Evolutionary conservation across 2,113 vertebrate species (phyloP).

Genomic region (Cricetomys ansorgei): DNA sequence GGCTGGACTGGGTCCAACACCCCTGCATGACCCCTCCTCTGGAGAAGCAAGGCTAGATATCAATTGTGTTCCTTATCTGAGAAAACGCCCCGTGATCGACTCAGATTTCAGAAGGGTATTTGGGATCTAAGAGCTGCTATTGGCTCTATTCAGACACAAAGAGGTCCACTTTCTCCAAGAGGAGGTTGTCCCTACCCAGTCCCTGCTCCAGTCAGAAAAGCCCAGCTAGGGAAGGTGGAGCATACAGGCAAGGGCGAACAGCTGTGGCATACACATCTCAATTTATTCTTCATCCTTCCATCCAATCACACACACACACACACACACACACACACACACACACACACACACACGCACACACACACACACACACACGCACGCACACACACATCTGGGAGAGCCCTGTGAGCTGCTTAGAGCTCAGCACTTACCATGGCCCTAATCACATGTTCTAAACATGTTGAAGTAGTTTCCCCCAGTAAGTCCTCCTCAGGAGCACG

Average conservation of each 20-base stretch:
- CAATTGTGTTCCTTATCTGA: slow-evolving; percentile 65
- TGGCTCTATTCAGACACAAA: slow-evolving; percentile 45
- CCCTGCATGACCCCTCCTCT: neutral
- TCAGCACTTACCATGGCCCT: neutral
- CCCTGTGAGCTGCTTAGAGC: neutral
- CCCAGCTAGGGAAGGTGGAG: slow-evolving; percentile 14
- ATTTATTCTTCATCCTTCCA: too few species aligned
- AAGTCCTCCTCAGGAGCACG: neutral
- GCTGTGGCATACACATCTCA: neutral
- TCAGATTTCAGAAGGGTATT: slow-evolving; percentile 65
- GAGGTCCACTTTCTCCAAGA: slow-evolving; percentile 50
- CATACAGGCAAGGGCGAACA: neutral
- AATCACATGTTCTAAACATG: neutral
- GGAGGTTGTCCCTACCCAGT: neutral
- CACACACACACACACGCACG: too few species aligned
- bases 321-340: too few species aligned
- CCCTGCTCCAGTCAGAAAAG: neutral
- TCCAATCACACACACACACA: neutral
- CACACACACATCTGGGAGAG: neutral
- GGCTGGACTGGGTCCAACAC: neutral
- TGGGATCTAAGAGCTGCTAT: slow-evolving; percentile 62
- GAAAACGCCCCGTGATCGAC: slow-evolving; percentile 46
- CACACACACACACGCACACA: too few species aligned
- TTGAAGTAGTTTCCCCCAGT: neutral
- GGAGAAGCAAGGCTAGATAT: neutral